Conservation (phyloP, 2,888 invertebrate genomes). For the Andrena marginata region DNA sequence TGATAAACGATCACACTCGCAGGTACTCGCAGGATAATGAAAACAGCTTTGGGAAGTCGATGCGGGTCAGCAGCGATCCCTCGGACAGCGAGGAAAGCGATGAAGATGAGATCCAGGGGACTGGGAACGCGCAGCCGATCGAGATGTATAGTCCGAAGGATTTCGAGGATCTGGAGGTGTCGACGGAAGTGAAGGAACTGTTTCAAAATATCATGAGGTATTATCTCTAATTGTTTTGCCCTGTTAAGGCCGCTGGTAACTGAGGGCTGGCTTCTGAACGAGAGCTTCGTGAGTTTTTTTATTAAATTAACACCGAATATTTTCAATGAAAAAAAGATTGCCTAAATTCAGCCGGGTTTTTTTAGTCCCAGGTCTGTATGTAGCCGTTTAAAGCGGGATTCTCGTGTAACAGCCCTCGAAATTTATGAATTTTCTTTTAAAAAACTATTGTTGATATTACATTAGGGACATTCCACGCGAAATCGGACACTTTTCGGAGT, state of each 20-base stretch:
- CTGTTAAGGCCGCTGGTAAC: background rate
- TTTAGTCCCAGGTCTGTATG: too few relatives aligned
- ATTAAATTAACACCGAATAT: too few relatives aligned
- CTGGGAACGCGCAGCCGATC: slow-evolving; percentile 71
- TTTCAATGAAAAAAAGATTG: too few relatives aligned
- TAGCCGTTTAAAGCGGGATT: too few relatives aligned
- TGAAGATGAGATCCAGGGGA: slow-evolving; percentile 80
- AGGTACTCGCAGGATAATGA: slow-evolving; percentile 58
- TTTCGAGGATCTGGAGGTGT: slow-evolving; percentile 93
- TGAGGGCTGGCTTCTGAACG: background rate
- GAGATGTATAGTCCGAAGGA: slow-evolving; percentile 91
- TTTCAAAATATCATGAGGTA: slow-evolving; percentile 97
- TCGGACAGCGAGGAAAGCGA: slow-evolving; percentile 83
- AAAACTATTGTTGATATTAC: too few relatives aligned
- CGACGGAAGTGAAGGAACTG: slow-evolving; percentile 94
- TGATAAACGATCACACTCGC: background rate
- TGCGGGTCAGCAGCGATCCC: slow-evolving; percentile 77
- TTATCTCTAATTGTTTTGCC: slow-evolving; percentile 80
- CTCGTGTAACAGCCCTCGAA: too few relatives aligned
- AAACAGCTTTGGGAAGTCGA: slow-evolving; percentile 55
- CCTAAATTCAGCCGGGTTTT: too few relatives aligned
- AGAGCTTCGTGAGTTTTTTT: background rate
- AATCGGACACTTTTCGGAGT: too few relatives aligned
- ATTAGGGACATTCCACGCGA: too few relatives aligned
- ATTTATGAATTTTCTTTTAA: too few relatives aligned